Evolutionary conservation across 2,797 vertebrate species (phyloP), one percentile per base, ranked within the genome.

Genomic region (Galagoides demidoff): DNA sequence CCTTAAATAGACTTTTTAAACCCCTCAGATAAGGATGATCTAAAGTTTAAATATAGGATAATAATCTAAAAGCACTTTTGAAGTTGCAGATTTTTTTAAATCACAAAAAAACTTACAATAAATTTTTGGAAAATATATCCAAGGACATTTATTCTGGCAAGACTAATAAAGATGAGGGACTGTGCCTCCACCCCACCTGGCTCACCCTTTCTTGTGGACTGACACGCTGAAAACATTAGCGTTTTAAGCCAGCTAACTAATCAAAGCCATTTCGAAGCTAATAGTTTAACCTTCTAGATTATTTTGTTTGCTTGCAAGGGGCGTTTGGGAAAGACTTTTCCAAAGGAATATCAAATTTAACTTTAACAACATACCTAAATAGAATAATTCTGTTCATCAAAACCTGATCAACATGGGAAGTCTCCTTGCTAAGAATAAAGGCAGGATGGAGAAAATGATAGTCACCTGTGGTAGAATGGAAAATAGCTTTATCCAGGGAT

Each of bases 341-440:
- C 43, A 92, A 91, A 94, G 29, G n/a, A 70, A 88, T 92, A 92
- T 82, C 23, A 96, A 79, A 71, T 94, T 94, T 90, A 89, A 85
- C 29, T 95, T 92, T 95, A 96, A 93, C 83, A 39, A 92, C 52
- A 90, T 88, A 83, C 22, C 25, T 23, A 76, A 25, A 45, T 59
- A 94, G 93, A 81, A 73, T 49, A 95, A 76, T 89, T 85, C 31
- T 86, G 16, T 12, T 95, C 39, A 94, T 95, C 81, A 95, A 90
- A 90, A 95, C 23, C 29, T 92, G 39, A 92, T 89, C 92, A 78
- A 81, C 3, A 63, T 77, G 64, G n/a, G 7, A 90, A 92, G 29
- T 76, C 11, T 96, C 12, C 81, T 76, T 66, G 34, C 57, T 85
- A 84, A 86, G 49, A 68, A 88, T 57, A 82, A 96, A 57, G 59